Conservation (phyloP, 2,113 vertebrate genomes). For the Callopanchax toddi region DNA sequence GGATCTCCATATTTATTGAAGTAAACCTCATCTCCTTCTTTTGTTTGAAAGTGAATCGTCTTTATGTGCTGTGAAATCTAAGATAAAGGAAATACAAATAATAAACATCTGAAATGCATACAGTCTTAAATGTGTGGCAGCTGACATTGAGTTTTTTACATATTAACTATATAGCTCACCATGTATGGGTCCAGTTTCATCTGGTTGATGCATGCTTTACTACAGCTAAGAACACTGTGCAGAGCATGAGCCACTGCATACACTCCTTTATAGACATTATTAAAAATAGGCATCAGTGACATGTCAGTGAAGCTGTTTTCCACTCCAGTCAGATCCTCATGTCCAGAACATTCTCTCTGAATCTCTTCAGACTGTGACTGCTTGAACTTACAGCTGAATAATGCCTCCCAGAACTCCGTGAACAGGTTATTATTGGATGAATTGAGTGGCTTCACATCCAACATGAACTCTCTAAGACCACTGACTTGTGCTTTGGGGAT, state of each 20-base stretch:
- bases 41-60: constrained; percentile 69
- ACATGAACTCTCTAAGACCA: constrained; percentile 72
- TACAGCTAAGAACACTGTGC: constrained; percentile 60
- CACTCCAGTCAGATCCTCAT: constrained; percentile 61
- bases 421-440: constrained; percentile 62
- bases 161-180: constrained; percentile 39
- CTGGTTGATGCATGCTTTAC: constrained; percentile 56
- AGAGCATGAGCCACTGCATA: constrained; percentile 77
- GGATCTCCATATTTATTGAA: constrained; percentile 74
- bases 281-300: constrained; percentile 76
- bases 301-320: constrained; percentile 77
- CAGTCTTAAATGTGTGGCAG: no score
- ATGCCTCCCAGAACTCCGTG: constrained; percentile 70
- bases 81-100: no score
- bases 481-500: constrained; percentile 69
- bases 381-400: constrained; percentile 68
- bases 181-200: constrained; percentile 48
- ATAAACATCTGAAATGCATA: background rate
- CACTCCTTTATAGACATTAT: constrained; percentile 80
- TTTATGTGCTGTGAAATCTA: constrained; percentile 68
- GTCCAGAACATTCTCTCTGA: constrained; percentile 62
- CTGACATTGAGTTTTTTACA: no score
- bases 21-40: constrained; percentile 74
- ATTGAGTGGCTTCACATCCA: constrained; percentile 62
- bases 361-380: background rate